Conservation (phyloP, 2,113 vertebrate species). For the Polypterus senegalus region DNA sequence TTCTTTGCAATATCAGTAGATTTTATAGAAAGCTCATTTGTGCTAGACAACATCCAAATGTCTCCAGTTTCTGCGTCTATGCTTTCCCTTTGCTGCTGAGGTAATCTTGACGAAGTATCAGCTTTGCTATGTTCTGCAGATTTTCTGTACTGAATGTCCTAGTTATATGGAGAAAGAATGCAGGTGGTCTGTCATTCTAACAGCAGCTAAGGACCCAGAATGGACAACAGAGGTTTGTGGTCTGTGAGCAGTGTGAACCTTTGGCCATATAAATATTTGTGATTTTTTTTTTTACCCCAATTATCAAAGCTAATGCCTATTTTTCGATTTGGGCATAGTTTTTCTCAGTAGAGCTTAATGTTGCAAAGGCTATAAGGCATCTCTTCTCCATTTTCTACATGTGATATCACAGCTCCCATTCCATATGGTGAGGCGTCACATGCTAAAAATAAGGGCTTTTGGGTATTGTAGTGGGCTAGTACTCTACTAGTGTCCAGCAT, state of each 20-base stretch:
- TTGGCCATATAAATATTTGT: too few relatives aligned
- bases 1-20: too few relatives aligned
- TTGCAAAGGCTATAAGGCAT: background rate
- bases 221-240: too few relatives aligned
- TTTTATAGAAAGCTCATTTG: too few relatives aligned
- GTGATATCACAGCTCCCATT: background rate
- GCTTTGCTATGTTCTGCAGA: background rate
- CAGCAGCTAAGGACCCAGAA: too few relatives aligned
- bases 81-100: too few relatives aligned
- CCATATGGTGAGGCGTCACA: background rate
- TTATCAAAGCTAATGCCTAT: background rate
- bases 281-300: background rate
- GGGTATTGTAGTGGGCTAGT: background rate
- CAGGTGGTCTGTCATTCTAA: background rate
- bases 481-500: background rate
- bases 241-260: too few relatives aligned
- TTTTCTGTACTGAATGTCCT: background rate
- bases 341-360: background rate
- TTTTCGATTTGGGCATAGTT: background rate
- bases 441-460: background rate
- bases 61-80: too few relatives aligned
- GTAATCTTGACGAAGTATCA: too few relatives aligned
- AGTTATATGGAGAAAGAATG: background rate
- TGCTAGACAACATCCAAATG: too few relatives aligned
- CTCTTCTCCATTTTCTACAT: background rate